Conservation (phyloP, 2,888 invertebrate species). For the Ganaspis brasiliensis region DNA sequence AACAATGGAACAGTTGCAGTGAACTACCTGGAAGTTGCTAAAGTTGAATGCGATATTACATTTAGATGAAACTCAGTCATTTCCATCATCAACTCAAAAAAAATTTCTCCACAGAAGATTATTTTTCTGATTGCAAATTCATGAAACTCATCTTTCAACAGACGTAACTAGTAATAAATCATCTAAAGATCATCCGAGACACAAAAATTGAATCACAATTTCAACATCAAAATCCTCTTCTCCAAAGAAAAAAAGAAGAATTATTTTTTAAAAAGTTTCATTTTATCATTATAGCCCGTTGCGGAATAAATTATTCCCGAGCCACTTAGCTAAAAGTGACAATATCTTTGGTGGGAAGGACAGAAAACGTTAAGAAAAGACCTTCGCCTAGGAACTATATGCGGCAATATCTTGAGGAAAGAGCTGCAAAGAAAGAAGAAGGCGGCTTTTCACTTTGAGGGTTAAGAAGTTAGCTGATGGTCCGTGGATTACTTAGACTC, state of each 20-base stretch:
- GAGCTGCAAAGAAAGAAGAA: not conserved
- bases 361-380: constrained; percentile 11
- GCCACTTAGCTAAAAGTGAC: constrained; percentile 9
- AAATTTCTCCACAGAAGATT: too few species aligned
- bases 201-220: too few species aligned
- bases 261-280: too few species aligned
- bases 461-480: constrained; percentile 71
- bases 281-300: too few species aligned
- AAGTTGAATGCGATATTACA: not conserved
- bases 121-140: too few species aligned
- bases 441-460: constrained; percentile 68
- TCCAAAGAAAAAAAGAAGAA: too few species aligned
- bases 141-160: too few species aligned
- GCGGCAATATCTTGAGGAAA: constrained; percentile 11
- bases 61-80: not conserved
- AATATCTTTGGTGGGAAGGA: not conserved
- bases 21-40: not conserved
- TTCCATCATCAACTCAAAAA: not conserved
- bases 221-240: too few species aligned
- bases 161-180: too few species aligned
- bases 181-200: too few species aligned
- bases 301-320: too few species aligned
- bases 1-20: not conserved
- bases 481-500: constrained; percentile 67
- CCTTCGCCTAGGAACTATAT: too few species aligned